Percentiles rank a stretch among this genome's conserved stretches.
phyloP scores from a whole-genome alignment of 2,113 vertebrate species.

The Prinia subflava region DNA sequence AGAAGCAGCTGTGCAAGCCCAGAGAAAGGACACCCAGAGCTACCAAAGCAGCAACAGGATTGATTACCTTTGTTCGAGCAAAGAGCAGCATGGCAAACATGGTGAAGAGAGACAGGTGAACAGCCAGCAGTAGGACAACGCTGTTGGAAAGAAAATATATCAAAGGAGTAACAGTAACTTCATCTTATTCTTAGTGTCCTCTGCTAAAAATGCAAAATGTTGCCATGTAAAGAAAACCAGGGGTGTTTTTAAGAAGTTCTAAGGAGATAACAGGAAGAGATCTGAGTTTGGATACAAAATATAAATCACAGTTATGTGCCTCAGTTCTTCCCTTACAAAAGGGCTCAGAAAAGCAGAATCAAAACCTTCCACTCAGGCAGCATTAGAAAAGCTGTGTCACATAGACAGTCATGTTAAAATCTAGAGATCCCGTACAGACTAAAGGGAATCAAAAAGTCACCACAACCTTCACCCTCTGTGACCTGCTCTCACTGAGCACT shows the following conservation, averaged over 20 bases:
- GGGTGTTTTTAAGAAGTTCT: not conserved
- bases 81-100: conserved; percentile 96
- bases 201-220: not conserved
- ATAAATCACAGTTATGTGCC: not conserved
- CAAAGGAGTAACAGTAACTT: not conserved
- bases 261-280: not conserved
- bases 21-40: not conserved
- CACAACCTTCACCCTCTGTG: not conserved
- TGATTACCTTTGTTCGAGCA: conserved; percentile 81
- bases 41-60: not conserved
- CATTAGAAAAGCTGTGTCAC: not conserved
- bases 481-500: not conserved
- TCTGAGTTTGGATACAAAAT: not conserved
- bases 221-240: not conserved
- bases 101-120: conserved; percentile 92
- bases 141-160: conserved; percentile 63
- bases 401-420: not conserved
- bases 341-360: not conserved
- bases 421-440: not conserved
- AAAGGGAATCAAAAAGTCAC: not conserved
- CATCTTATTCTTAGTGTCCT: not conserved
- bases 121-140: conserved; percentile 84
- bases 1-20: not conserved
- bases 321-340: not conserved
- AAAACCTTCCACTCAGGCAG: not conserved